Conservation (phyloP, 2,113 vertebrate genomes). For the Pristiophorus japonicus region DNA sequence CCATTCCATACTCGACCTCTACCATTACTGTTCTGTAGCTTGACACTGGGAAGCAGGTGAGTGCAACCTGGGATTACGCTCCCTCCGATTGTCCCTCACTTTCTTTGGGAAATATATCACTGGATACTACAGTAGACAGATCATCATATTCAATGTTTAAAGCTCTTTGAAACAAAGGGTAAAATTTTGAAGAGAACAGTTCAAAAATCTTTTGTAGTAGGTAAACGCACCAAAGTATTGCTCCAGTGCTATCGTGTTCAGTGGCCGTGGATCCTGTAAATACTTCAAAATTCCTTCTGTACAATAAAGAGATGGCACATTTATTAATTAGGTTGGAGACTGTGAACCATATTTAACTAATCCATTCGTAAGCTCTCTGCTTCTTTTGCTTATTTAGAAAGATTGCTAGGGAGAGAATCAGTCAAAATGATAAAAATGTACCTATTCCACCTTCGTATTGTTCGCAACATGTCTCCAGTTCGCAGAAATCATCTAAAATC, state of each 20-base stretch:
- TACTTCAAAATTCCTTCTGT: no score
- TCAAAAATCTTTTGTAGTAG: neutral
- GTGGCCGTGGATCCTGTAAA: no score
- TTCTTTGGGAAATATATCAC: no score
- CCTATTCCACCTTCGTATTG: neutral
- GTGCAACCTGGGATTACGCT: no score
- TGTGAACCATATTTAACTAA: neutral
- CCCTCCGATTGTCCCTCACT: neutral
- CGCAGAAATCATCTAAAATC: neutral
- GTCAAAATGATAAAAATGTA: neutral
- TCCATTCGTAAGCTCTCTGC: neutral
- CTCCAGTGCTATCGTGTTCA: neutral
- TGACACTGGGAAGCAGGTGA: no score
- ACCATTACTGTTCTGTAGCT: no score
- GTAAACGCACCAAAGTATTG: slow-evolving; percentile 27
- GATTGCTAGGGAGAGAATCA: neutral
- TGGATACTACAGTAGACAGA: neutral
- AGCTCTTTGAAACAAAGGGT: neutral
- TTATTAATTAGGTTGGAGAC: neutral
- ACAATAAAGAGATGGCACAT: neutral
- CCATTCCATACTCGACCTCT: no score
- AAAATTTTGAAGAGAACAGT: neutral
- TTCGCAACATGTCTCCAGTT: neutral
- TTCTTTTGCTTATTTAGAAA: neutral
- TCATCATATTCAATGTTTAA: neutral